These are phyloP conservation scores for Cerceris ruficornis DNA, from an alignment of 2,888 invertebrate species.

Conservation along the genomic window DNA sequence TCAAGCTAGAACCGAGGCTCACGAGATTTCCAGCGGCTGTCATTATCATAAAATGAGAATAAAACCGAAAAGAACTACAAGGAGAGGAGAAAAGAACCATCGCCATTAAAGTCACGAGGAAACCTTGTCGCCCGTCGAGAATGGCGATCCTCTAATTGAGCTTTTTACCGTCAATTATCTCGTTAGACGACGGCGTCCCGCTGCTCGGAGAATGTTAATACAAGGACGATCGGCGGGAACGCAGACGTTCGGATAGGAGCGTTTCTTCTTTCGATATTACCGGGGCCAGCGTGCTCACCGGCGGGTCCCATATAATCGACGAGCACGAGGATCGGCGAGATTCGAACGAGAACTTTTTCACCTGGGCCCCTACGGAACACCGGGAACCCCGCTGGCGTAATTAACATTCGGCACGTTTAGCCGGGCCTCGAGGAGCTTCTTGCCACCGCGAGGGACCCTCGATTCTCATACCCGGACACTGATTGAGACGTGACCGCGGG, in stretches of 20 bases:
- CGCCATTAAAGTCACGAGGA: no score
- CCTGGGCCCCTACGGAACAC: constrained; percentile 54
- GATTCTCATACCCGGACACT: constrained; percentile 59
- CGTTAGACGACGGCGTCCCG: constrained; percentile 52
- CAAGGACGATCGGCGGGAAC: constrained; percentile 15
- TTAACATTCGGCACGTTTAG: constrained; percentile 79
- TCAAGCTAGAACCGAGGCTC: no score
- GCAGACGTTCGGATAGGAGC: constrained; percentile 20
- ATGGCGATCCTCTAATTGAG: constrained; percentile 39
- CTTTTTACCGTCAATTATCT: constrained; percentile 57
- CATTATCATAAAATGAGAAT: no score
- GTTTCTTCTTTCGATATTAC: constrained; percentile 53
- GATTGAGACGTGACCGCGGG: constrained; percentile 76
- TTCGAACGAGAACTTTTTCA: constrained; percentile 72
- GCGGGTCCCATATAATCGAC: constrained; percentile 47
- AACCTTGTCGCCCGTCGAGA: neutral
- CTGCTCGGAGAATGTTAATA: constrained; percentile 57
- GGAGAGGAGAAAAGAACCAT: no score
- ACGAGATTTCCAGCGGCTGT: no score
- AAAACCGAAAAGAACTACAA: no score
- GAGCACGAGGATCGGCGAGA: constrained; percentile 52
- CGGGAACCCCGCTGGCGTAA: constrained; percentile 72
- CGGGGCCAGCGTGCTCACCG: neutral
- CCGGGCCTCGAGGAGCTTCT: constrained; percentile 60
- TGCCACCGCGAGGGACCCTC: constrained; percentile 53